phyloP scores from a whole-genome alignment of 2,797 vertebrate genomes.

The Falco rusticolus region DNA sequence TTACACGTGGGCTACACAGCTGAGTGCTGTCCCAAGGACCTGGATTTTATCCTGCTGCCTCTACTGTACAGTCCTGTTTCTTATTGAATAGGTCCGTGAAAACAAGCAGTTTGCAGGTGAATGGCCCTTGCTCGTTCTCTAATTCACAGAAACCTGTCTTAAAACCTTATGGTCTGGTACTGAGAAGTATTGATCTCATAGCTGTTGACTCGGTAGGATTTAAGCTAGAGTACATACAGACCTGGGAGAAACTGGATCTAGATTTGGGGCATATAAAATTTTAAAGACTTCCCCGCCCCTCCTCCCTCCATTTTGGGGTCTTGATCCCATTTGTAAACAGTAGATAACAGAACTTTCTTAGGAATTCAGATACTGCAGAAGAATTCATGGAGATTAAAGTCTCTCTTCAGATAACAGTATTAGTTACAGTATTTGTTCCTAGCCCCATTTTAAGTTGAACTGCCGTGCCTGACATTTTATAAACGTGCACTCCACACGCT shows the following conservation, averaged over 20 bases:
- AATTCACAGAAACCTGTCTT: neutral
- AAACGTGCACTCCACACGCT: neutral
- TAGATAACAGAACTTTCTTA: neutral
- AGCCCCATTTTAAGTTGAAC: neutral
- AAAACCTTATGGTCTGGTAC: neutral
- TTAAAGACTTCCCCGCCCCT: neutral
- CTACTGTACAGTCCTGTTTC: neutral
- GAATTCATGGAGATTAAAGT: neutral
- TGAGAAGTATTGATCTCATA: neutral
- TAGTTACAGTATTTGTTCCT: conserved; percentile 4
- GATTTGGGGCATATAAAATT: neutral
- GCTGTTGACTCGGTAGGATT: neutral
- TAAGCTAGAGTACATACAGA: neutral
- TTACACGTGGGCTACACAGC: neutral
- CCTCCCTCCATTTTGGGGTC: neutral
- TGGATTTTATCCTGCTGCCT: neutral
- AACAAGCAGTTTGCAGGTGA: neutral
- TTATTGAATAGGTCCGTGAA: neutral
- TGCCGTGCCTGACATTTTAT: neutral
- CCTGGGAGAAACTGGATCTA: neutral
- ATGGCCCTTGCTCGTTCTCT: neutral
- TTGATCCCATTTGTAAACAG: neutral
- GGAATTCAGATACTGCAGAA: neutral
- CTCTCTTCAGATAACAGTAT: neutral
- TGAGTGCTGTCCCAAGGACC: neutral